Base-by-base conservation (phyloP, 1,140 invertebrate genomes). In the Pachypeltis micranthus region DNA sequence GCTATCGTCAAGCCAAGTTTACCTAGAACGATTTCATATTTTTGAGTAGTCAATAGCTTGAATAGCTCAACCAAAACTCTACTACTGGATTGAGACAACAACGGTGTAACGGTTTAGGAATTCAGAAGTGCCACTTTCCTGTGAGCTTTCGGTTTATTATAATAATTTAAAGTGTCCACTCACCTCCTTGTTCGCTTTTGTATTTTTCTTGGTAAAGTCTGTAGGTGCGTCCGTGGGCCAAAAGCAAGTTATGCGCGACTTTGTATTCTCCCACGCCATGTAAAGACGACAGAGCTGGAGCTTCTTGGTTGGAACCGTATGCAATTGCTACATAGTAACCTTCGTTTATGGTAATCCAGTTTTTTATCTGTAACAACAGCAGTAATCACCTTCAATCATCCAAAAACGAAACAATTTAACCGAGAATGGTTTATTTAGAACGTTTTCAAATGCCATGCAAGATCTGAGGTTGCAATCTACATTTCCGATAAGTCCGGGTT, bases 261-360 rank as follows among this genome's bases (percentile, higher is more conserved):
- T 81, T 71, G 67, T 84, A 84, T 62, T 80, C 77, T 1, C 56
- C 69, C 0, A 73, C 68, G 2, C 81, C 81, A 0, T 79, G 77
- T 61, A 78, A 77, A 67, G 80, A 78, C 23, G 72, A 64, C 14
- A 65, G 67, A 10, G 75, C 72, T n/a, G 70, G 78, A 0, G 84
- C 85, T 0, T 84, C 82, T 77, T 67, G 28, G n/a, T 56, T 59
- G 60, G n/a, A 31, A 64, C 29, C 1, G 23, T 86, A 87, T n/a
- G 82, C 83, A 60, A 80, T 72, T 65, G 84, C 84, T 1, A 81
- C 77, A 63, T 83, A 80, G 76, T 80, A 80, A 2, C 85, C 84
- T 71, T 88, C 85, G 70, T 88, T 88, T 63, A 88, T 80, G 0
- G 86, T 88, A 1, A 83, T 80, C 83, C 85, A 88, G 62, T 71